Base-by-base conservation (phyloP, 2,888 invertebrate species). In the Frankliniella fusca region DNA sequence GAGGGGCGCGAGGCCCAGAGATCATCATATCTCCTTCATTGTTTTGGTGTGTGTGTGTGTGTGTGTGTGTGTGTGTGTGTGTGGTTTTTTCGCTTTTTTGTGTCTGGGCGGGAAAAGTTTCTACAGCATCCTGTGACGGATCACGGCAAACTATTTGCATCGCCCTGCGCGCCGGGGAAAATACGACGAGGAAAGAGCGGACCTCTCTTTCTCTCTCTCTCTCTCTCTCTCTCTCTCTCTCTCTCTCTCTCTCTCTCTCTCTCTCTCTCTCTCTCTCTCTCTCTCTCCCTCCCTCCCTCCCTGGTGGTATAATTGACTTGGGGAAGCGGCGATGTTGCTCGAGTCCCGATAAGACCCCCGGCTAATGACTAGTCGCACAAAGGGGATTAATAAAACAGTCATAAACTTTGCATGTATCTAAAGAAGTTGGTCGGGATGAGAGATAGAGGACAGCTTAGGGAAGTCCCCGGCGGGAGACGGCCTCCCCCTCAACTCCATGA, bases 321-420 rank as follows among this genome's bases (percentile, higher is more conserved):
- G 61, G 15, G n/a, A 61, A 61, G 61, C 18, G 61, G 23, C 23
- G 70, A 27, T 12, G 70, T 27, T 10, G 23, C 70, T 3, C 8
- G 11, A 27, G 10, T 11, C 70, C 8, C 27, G 27, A 23, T 23
- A 54, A 54, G 7, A 18, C 61, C 61, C 15, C 18, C 61, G 20
- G 23, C 70, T 76, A 76, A 76, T 27, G 70, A 76, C 27, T 76
- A 54, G 18, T 20, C 12, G 70, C 27, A 76, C 70, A 76, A 76
- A 76, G 27, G 70, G 70, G 70, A 76, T 76, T 76, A 76, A 76
- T 76, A 76, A 76, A 76, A 76, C 70, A 27, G 70, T 76, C 70
- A 76, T 76, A 76, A 76, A 76, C 23, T 76, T 76, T 76, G 70
- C 70, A 76, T 76, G 70, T 76, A 76, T 76, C 70, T 54, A 15